Evolutionary conservation across 2,888 invertebrate species (phyloP).

Genomic region (Latrodectus elegans): DNA sequence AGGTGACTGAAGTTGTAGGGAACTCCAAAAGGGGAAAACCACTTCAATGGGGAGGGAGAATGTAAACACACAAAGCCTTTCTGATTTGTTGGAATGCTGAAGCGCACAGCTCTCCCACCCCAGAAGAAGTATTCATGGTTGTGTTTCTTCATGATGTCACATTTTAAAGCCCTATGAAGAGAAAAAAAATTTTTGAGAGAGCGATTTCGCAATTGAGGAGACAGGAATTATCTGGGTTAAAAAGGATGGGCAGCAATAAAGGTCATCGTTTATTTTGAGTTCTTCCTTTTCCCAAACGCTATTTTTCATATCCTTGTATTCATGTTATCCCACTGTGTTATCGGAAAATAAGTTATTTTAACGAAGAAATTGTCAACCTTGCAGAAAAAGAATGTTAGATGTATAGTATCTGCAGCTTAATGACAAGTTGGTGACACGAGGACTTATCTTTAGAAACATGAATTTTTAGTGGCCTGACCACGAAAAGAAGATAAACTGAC

Average conservation of each 20-base stretch:
- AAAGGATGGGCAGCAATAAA: constrained; percentile 30
- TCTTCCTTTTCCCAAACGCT: constrained; percentile 25
- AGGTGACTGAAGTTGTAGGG: constrained; percentile 43
- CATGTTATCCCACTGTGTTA: constrained; percentile 13
- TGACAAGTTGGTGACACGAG: no score
- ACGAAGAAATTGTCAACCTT: constrained; percentile 15
- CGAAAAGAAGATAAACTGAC: no score
- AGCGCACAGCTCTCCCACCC: constrained; percentile 7
- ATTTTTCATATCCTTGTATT: constrained; percentile 7
- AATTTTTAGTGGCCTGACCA: no score
- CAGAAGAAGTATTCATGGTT: constrained; percentile 38
- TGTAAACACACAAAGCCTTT: constrained; percentile 15
- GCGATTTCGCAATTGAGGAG: constrained; percentile 33
- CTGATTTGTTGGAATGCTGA: constrained; percentile 51
- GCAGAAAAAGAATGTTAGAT: no score
- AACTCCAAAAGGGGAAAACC: constrained; percentile 16
- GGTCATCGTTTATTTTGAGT: constrained; percentile 45
- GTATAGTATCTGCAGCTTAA: no score
- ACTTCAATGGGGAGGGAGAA: constrained; percentile 1
- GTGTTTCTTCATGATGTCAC: constrained; percentile 49
- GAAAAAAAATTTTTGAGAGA: constrained; percentile 2
- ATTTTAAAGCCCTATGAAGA: constrained; percentile 41
- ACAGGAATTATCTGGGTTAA: constrained; percentile 23
- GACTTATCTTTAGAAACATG: no score
- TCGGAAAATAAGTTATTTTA: constrained; percentile 30